phyloP scores from a whole-genome alignment of 1,140 invertebrate genomes.

The Musca domestica region DNA sequence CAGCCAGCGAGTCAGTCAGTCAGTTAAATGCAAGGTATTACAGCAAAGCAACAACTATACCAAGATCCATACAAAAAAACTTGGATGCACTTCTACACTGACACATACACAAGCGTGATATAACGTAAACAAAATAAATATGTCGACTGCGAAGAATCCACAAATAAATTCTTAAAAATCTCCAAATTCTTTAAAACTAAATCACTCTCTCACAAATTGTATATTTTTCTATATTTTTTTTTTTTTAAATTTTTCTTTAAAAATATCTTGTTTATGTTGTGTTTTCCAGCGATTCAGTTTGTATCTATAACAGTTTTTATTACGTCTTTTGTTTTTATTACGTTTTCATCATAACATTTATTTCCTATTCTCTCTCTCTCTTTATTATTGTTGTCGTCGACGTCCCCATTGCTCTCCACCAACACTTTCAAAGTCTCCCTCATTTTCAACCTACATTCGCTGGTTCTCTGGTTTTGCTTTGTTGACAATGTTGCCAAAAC shows the following conservation, averaged over 20 bases:
- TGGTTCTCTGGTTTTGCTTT: background rate
- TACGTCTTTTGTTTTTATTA: too few relatives aligned
- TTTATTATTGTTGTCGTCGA: conserved; percentile 23
- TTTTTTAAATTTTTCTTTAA: too few relatives aligned
- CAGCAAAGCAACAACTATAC: conserved; percentile 11
- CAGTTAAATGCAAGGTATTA: background rate
- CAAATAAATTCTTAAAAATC: background rate
- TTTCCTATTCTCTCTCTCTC: conserved; percentile 16
- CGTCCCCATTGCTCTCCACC: background rate
- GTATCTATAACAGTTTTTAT: too few relatives aligned
- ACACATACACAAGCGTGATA: too few relatives aligned
- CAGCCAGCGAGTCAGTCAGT: too few relatives aligned
- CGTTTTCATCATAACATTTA: conserved; percentile 35
- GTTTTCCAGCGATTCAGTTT: too few relatives aligned
- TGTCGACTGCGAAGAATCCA: background rate
- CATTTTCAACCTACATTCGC: conserved; percentile 31
- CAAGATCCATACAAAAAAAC: too few relatives aligned
- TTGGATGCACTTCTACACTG: too few relatives aligned
- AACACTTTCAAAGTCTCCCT: conserved; percentile 27
- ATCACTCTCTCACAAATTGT: too few relatives aligned
- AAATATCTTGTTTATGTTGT: too few relatives aligned
- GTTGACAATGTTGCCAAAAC: conserved; percentile 24
- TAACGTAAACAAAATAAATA: background rate
- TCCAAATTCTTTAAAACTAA: background rate
- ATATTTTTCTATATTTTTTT: too few relatives aligned